Evolutionary conservation across 2,113 vertebrate species (phyloP).

Genomic region (Trichomycterus rosablanca): DNA sequence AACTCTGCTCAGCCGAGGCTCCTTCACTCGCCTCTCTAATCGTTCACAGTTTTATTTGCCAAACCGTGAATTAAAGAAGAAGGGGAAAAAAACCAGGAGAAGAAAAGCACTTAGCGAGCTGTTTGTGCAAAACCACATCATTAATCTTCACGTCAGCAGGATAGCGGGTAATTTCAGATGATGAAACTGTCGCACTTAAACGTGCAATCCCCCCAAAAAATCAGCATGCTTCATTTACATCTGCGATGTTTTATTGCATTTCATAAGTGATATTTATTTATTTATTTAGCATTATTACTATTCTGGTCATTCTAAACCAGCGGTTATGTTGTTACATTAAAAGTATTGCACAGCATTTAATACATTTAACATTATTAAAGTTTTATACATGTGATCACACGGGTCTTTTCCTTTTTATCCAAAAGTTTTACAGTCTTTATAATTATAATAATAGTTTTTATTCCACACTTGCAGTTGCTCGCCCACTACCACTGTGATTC

Average conservation of each 20-base stretch:
- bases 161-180: neutral
- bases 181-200: conserved; percentile 1
- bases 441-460: no score
- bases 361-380: no score
- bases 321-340: no score
- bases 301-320: neutral
- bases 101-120: conserved; percentile 19
- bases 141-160: conserved; percentile 22
- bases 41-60: conserved; percentile 13
- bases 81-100: neutral
- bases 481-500: no score
- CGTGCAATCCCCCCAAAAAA: neutral
- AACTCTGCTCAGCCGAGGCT: neutral
- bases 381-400: no score
- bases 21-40: neutral
- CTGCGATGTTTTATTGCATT: neutral
- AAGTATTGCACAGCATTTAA: no score
- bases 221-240: conserved; percentile 3
- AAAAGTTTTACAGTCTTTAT: no score
- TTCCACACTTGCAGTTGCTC: no score
- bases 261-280: neutral
- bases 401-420: no score
- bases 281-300: neutral
- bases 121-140: conserved; percentile 10
- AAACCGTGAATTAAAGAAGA: conserved; percentile 1